These are phyloP conservation scores for Gibbula magus DNA, from an alignment of 2,888 invertebrate genomes.

Conservation along the genomic window DNA sequence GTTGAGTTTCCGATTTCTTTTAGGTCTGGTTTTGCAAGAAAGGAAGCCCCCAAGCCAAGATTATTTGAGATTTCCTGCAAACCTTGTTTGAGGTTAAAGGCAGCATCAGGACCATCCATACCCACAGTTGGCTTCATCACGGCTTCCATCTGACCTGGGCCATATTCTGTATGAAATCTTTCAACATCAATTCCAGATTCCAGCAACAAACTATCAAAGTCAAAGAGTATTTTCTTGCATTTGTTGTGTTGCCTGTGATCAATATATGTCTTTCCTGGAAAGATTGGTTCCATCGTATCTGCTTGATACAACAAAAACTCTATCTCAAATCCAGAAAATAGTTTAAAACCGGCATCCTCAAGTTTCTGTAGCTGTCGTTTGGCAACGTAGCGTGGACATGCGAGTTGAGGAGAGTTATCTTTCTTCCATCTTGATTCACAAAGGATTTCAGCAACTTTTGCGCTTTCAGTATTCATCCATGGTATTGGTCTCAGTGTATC, in stretches of 20 bases:
- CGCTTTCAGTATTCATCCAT: background rate
- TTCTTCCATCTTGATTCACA: too few species aligned
- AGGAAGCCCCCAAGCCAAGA: background rate
- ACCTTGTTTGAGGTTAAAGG: background rate
- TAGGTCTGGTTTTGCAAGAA: background rate
- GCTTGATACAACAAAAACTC: background rate
- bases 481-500: too few species aligned
- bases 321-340: too few species aligned
- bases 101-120: background rate
- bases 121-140: background rate
- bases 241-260: background rate
- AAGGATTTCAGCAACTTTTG: too few species aligned
- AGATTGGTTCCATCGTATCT: background rate
- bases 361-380: background rate
- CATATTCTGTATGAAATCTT: background rate
- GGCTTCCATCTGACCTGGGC: background rate
- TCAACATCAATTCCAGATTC: slow-evolving; percentile 4
- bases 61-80: background rate
- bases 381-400: too few species aligned
- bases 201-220: background rate
- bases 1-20: background rate
- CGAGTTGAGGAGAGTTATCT: too few species aligned
- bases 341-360: background rate
- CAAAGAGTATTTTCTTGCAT: background rate
- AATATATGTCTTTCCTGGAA: background rate